Evolutionary conservation across 1,140 invertebrate species (phyloP), one percentile per base, ranked within the genome.

Genomic region (Muscidifurax raptorellus): DNA sequence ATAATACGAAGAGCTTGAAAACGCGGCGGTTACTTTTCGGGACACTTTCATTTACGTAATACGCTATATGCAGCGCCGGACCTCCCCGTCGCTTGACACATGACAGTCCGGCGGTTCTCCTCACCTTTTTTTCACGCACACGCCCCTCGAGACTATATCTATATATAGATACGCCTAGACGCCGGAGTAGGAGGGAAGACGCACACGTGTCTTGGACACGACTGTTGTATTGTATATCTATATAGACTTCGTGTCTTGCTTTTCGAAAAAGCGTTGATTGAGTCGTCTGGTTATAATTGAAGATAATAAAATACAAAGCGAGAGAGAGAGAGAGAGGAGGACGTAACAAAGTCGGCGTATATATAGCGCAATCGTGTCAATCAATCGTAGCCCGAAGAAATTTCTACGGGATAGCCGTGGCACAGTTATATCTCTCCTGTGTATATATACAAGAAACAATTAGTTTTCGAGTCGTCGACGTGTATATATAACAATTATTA

Each of bases 21-120:
- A 59, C 81, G 82, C 80, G 82, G 82, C 84, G 87, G 15, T 88
- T 90, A 90, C 36, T 40, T 40, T 90, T 90, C 89, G 27, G 47
- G 12, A 88, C 87, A 88, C 89, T 90, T 87, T 88, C 78, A 86
- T 87, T 89, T 88, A 82, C 78, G 77, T 86, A 84, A 88, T 84
- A 82, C 4, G n/a, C 27, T 71, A 13, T 28, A 27, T 69, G 27
- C n/a, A 15, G 25, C 66, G 12, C 9, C 71, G 71, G 71, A 40
- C 71, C 88, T 89, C 88, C 87, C 82, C 84, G 87, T 86, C 86
- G 87, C 87, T 89, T 90, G 88, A 90, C 90, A 87, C 88, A 90
- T 90, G 89, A 91, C 87, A 90, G 88, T 87, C 88, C 88, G 87
- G 87, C 86, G 88, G 85, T 87, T 40, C 18, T 86, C 85, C 86